Percentiles rank a stretch among this genome's conserved stretches.
Conservation (phyloP, 2,113 vertebrate genomes). For the Peromyscus californicus region DNA sequence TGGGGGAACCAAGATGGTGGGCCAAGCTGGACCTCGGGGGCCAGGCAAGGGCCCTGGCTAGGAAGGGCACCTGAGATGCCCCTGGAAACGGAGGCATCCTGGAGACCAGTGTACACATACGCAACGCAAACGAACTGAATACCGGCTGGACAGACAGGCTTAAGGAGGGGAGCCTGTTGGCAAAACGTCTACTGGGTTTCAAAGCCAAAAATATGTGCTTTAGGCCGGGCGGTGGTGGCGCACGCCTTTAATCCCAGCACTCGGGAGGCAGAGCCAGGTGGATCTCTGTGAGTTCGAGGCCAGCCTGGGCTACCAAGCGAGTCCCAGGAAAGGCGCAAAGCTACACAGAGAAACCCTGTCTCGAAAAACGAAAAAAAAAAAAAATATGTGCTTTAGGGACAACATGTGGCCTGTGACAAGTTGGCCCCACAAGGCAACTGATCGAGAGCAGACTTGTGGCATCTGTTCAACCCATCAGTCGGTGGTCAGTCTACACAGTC, state of each 20-base stretch:
- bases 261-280: no score
- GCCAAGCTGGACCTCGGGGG: neutral
- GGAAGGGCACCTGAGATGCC: accelerated
- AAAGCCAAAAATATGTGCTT: accelerated
- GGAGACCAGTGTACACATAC: neutral
- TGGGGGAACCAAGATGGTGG: accelerated
- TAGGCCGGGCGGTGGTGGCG: no score
- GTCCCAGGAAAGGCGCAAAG: no score
- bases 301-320: no score
- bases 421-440: neutral
- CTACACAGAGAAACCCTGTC: no score
- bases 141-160: neutral
- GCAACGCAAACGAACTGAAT: accelerated
- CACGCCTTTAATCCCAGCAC: no score
- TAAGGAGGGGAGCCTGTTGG: neutral
- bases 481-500: accelerated
- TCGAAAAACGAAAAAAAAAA: no score
- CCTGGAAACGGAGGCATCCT: accelerated
- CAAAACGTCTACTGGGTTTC: neutral
- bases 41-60: neutral
- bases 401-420: neutral
- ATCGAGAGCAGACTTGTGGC: accelerated
- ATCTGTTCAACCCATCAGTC: accelerated
- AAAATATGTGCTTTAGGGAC: accelerated
- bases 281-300: no score